phyloP scores from a whole-genome alignment of 2,797 vertebrate species.

The Cuniculus paca region DNA sequence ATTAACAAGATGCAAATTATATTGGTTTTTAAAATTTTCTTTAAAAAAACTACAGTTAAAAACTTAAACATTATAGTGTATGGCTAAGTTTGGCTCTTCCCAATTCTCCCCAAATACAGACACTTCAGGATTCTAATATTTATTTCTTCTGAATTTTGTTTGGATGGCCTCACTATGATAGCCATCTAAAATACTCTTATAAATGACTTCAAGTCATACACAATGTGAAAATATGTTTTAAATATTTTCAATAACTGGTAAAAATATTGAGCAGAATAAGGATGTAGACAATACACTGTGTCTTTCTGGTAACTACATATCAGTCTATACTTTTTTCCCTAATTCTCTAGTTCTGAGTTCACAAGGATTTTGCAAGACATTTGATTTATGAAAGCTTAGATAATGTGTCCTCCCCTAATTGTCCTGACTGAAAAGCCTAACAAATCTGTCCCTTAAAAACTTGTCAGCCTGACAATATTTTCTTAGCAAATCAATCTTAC shows the following conservation, averaged over 20 bases:
- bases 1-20: constrained; percentile 41
- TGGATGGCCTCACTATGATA: not conserved
- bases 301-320: not conserved
- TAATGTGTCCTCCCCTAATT: not conserved
- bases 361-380: not conserved
- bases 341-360: not conserved
- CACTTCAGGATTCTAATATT: not conserved
- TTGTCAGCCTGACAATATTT: not conserved
- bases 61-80: not conserved
- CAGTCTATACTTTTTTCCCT: not conserved
- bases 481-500: not conserved
- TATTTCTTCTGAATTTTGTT: constrained; percentile 34
- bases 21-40: not conserved
- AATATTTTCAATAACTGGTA: constrained; percentile 6
- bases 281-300: not conserved
- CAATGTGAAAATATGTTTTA: not conserved
- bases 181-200: not conserved
- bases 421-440: not conserved
- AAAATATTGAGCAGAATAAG: not conserved
- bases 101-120: not conserved
- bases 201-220: not conserved
- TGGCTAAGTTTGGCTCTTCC: not conserved
- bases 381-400: not conserved
- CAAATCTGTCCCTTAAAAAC: not conserved
- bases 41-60: not conserved